Evolutionary conservation across 2,113 vertebrate genomes (phyloP).

Genomic region (Cinclus mexicanus): DNA sequence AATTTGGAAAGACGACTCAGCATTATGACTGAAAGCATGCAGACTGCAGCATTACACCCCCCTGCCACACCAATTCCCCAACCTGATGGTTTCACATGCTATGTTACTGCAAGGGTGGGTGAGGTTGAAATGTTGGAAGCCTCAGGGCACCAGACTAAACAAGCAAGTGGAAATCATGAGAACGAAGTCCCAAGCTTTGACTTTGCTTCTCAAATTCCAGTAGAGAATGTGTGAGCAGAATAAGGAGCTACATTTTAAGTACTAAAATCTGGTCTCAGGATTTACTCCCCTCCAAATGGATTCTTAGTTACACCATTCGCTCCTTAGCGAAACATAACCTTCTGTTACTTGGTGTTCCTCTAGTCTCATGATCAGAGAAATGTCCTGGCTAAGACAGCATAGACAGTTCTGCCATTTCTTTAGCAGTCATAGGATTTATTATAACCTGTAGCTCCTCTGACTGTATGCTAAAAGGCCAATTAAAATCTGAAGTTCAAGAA

Average conservation of each 20-base stretch:
- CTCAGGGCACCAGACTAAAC: not conserved
- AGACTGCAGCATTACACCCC: not conserved
- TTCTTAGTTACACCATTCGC: not conserved
- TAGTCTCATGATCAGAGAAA: not conserved
- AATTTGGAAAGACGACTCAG: not conserved
- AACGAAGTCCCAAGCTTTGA: not conserved
- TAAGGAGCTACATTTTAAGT: not conserved
- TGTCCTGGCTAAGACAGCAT: not conserved
- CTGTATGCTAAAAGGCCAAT: not conserved
- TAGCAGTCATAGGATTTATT: not conserved
- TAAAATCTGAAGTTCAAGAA: not conserved
- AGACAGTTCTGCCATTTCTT: not conserved
- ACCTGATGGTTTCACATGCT: not conserved
- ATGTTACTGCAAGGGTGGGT: not conserved
- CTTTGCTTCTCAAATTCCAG: not conserved
- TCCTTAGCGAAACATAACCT: not conserved
- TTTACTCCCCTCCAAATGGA: not conserved
- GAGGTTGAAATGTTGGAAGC: not conserved
- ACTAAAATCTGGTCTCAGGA: not conserved
- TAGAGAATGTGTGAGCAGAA: not conserved
- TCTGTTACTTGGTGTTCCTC: not conserved
- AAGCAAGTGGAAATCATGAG: not conserved
- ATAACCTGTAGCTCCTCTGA: not conserved
- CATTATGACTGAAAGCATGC: not conserved
- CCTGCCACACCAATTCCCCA: fast-evolving